Evolutionary conservation across 2,888 invertebrate genomes (phyloP), one percentile per base, ranked within the genome.

Genomic region (Mylabris sibirica): DNA sequence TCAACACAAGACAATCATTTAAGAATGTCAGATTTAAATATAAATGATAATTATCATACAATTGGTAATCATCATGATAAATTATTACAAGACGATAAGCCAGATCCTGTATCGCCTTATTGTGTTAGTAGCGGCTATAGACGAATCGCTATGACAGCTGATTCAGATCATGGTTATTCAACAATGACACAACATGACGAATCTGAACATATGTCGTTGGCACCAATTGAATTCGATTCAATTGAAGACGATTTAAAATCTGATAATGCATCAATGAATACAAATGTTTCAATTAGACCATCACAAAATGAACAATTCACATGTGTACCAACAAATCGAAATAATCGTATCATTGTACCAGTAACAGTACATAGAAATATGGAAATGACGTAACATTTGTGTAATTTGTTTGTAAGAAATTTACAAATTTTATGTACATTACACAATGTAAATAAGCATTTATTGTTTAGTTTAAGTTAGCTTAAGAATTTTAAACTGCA

Each of bases 111-210:
- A 74, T 96, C 95, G 2, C 96, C 97, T 0, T 97, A 97, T 82
- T 91, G 94, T 71, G 92, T 96, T 71, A 91, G 94, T 59, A 93
- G 94, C 0, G 92, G 91, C 65, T 95, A 95, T 82, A 87, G 93
- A 53, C 88, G 94, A 35, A 90, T 93, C 3, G 90, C 91, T 60
- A 89, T 92, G 0, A 91, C 92, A 0, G 92, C 91, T 59, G 92
- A 92, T 77, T 96, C 95, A n/a, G 97, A 97, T 86, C 96, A 97
- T 81, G 97, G 97, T 1, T 97, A 97, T 84, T 96, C 95, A 3
- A 96, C 96, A 0, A 96, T 96, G 96, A 96, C 95, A 0, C 94
- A 94, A 1, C 95, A 95, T 77, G 95, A 96, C 80, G 95, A 95
- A 81, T 94, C 93, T 0, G 95, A 95, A 81, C 93, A 93, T 76